Conservation (phyloP, 1,140 invertebrate species). For the Panulirus ornatus region DNA sequence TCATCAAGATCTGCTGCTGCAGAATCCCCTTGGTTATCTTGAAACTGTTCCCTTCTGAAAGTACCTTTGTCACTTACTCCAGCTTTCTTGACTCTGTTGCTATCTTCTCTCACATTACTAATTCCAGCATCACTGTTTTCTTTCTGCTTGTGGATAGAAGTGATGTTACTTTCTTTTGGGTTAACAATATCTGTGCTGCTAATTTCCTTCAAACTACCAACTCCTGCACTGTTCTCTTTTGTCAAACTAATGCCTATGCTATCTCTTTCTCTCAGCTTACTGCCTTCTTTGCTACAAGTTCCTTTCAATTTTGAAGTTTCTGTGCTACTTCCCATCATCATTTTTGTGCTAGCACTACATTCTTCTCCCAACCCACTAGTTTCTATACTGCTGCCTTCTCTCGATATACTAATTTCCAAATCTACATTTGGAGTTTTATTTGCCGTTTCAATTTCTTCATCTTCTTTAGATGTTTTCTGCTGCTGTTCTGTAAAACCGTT, state of each 20-base stretch:
- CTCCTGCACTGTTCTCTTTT: too few relatives aligned
- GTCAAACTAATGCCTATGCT: too few relatives aligned
- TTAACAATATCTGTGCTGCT: background rate
- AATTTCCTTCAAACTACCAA: too few relatives aligned
- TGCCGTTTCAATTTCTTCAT: background rate
- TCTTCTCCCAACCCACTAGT: too few relatives aligned
- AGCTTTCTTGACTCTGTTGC: background rate
- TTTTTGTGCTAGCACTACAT: too few relatives aligned
- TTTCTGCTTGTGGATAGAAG: background rate
- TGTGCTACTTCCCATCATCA: too few relatives aligned
- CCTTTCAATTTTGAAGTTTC: too few relatives aligned
- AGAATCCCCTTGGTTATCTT: slow-evolving; percentile 13
- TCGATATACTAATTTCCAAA: background rate
- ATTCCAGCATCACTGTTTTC: background rate
- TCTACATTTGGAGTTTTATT: background rate
- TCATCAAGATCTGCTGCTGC: slow-evolving; percentile 28
- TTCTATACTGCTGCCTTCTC: background rate
- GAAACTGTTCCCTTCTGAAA: background rate
- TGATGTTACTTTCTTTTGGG: background rate
- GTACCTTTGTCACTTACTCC: background rate
- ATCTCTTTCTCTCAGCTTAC: too few relatives aligned
- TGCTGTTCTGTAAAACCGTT: background rate
- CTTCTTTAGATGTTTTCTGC: background rate
- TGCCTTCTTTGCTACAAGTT: too few relatives aligned
- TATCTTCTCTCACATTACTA: background rate